These are phyloP conservation scores for Folsomia manolachei DNA, from an alignment of 2,888 invertebrate species.

Conservation along the genomic window DNA sequence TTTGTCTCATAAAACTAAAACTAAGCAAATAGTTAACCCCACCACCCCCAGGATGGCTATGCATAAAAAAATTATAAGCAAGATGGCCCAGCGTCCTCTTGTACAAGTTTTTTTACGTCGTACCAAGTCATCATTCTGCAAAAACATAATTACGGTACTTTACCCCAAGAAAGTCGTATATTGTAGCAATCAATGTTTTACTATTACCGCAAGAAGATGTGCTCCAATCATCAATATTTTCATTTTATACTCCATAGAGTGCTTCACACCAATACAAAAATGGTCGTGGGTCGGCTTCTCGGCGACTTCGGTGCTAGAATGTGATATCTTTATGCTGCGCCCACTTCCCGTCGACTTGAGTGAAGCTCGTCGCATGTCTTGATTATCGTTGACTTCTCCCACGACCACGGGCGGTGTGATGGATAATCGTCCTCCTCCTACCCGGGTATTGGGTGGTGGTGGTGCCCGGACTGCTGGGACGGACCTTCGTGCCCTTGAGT, in stretches of 20 bases:
- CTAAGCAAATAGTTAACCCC: too few relatives aligned
- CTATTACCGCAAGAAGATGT: neutral
- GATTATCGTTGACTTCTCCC: too few relatives aligned
- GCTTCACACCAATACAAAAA: slow-evolving; percentile 9
- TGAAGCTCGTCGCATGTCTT: neutral
- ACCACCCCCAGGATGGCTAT: too few relatives aligned
- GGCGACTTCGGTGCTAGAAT: neutral
- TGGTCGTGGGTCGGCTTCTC: neutral
- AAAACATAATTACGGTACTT: neutral
- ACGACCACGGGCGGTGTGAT: too few relatives aligned
- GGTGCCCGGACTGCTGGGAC: neutral
- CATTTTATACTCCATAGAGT: neutral
- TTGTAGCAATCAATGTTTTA: neutral
- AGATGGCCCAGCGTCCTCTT: neutral
- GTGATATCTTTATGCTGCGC: neutral
- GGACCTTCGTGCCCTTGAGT: neutral
- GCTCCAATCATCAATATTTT: neutral
- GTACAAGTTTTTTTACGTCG: neutral
- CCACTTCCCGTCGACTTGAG: neutral
- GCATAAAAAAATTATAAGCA: neutral
- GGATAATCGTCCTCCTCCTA: neutral
- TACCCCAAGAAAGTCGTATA: too few relatives aligned
- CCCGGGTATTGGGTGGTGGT: neutral
- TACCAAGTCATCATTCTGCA: slow-evolving; percentile 10
- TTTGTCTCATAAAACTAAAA: too few relatives aligned